A percentile compares a stretch with the other conserved stretches of the same genome.
Conservation (phyloP, 2,113 vertebrate species). For the Prietella phreatophila region DNA sequence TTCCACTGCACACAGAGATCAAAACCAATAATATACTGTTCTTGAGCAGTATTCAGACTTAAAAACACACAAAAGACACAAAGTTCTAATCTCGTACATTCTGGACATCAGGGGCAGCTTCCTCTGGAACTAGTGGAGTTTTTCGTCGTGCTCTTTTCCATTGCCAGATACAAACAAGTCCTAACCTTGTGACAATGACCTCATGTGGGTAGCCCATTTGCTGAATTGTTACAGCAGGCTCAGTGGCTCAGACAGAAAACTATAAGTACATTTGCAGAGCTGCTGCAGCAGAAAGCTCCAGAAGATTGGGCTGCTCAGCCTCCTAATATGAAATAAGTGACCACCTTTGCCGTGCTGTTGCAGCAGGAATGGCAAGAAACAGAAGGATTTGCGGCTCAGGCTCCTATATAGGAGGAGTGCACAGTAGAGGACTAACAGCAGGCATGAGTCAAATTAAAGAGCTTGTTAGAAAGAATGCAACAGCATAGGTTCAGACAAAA, state of each 20-base stretch:
- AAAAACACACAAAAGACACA: not conserved
- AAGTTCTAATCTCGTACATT: not conserved
- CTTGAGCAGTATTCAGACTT: not conserved
- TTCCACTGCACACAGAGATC: constrained; percentile 72
- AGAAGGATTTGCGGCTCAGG: not conserved
- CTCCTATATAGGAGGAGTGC: not conserved
- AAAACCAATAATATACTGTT: not conserved
- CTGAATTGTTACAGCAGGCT: not conserved
- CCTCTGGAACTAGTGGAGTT: not conserved
- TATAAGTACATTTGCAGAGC: not conserved
- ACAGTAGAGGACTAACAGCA: not conserved
- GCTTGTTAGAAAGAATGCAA: not conserved
- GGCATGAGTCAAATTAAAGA: not conserved
- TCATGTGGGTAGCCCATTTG: not conserved
- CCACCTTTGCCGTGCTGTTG: not conserved
- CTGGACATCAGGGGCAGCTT: not conserved
- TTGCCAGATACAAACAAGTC: not conserved
- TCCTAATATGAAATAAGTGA: not conserved
- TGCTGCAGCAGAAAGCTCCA: not conserved
- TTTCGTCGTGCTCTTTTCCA: not conserved
- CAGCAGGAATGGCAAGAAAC: not conserved
- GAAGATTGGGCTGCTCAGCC: not conserved
- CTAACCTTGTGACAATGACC: not conserved
- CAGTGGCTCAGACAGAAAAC: not conserved
- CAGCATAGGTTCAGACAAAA: too few species aligned